Evolutionary conservation across 2,797 vertebrate species (phyloP), one percentile per base, ranked within the genome.

Genomic region (Streptopelia turtur): DNA sequence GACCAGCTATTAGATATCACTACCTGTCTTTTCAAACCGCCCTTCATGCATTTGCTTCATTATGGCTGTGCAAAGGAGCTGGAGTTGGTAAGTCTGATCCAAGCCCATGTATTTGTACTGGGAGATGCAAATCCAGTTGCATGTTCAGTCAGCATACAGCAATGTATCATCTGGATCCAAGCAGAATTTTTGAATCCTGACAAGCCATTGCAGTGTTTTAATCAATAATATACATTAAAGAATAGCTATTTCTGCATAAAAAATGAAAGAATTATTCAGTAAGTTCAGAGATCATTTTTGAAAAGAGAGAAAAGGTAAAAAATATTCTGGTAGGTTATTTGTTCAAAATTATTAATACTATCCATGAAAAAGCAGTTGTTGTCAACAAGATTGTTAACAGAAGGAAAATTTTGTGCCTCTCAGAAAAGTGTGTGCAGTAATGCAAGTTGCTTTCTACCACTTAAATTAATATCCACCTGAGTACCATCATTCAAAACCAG

Each of bases 401-500:
- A 71, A 91, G 59, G 64, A 70, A 94, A 96, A 93, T 43, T 49
- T 50, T 0, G 0, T 37, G 20, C 17, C 27, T 74, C 56, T 91
- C 49, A 35, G 60, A 72, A 83, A 88, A 94, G 13, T 30, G 13
- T 56, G 28, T 39, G 12, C 25, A 89, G 33, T 60, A 71, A 75
- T n/a, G 33, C 18, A 93, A 83, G 45, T 33, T 92, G 9, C 45
- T 83, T 89, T 71, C 60, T 84, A 61, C 16, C 12, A 17, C 16
- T 16, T 78, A 92, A 85, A 94, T 93, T 68, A 72, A 91, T 91
- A 78, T n/a, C 37, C 86, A 74, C 39, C 45, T 65, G 57, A 94
- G 75, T 37, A 43, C 17, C 60, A 55, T 55, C 15, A 61, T 33
- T 95, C 75, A 89, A 78, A 93, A 64, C 5, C 33, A 70, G 81